Percentiles rank a stretch among this genome's conserved stretches.
These are phyloP conservation scores for Thryonomys swinderianus DNA, from an alignment of 2,113 vertebrate genomes.

Conservation along the genomic window DNA sequence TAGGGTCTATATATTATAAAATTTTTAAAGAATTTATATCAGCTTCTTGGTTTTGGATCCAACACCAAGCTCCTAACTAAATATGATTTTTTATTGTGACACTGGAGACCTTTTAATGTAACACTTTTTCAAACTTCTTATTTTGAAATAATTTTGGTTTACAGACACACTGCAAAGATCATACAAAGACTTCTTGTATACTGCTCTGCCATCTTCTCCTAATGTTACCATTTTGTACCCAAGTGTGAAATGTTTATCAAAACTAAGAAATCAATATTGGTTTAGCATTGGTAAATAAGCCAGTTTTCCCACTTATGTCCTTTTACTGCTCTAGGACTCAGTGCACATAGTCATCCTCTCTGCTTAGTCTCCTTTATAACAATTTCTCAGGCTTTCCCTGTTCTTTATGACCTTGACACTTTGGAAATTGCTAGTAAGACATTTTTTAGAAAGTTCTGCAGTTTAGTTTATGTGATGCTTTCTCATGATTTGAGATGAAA, in stretches of 20 bases:
- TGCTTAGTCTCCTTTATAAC: not conserved
- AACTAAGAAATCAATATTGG: not conserved
- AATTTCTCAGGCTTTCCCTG: not conserved
- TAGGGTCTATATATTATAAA: not conserved
- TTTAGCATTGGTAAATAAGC: not conserved
- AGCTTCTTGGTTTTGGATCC: conserved; percentile 20
- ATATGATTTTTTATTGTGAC: not conserved
- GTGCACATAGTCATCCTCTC: not conserved
- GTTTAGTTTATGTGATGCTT: not conserved
- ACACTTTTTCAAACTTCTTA: not conserved
- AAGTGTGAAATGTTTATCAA: not conserved
- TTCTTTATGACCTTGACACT: not conserved
- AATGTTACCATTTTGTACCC: not conserved
- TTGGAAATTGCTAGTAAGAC: not conserved
- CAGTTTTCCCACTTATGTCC: not conserved
- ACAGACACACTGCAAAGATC: not conserved
- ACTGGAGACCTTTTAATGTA: not conserved
- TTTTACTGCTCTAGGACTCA: not conserved
- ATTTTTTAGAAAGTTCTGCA: not conserved
- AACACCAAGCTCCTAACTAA: not conserved
- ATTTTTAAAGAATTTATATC: not conserved
- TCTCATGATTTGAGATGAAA: not conserved
- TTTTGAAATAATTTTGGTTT: conserved; percentile 20
- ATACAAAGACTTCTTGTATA: not conserved
- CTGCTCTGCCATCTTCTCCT: not conserved